These are phyloP conservation scores for Gallinago media DNA, from an alignment of 2,113 vertebrate genomes.

Conservation along the genomic window DNA sequence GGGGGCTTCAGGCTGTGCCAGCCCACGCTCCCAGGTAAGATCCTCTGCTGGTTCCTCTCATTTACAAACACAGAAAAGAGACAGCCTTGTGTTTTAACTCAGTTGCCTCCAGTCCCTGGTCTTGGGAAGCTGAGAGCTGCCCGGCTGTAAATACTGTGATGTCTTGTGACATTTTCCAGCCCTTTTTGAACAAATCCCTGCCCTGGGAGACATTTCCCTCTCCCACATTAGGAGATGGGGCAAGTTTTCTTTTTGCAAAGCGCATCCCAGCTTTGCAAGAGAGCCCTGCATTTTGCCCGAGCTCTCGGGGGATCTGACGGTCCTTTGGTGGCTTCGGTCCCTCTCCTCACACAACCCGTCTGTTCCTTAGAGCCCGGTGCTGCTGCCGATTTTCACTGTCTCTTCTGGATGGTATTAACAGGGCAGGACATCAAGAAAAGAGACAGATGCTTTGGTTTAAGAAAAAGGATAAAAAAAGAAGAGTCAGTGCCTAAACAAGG, in stretches of 20 bases:
- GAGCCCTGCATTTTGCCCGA: background rate
- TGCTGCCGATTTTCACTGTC: constrained; percentile 17
- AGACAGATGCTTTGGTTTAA: constrained; percentile 36
- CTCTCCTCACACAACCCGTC: background rate
- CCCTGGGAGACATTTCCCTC: background rate
- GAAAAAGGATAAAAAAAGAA: background rate
- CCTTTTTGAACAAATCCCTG: background rate
- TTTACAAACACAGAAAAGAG: background rate
- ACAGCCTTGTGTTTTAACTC: fast-evolving
- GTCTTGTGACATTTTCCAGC: background rate
- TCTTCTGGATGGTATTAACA: background rate
- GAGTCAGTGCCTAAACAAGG: background rate
- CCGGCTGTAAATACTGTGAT: background rate
- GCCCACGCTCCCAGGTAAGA: background rate
- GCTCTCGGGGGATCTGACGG: background rate
- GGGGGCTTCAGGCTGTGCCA: background rate
- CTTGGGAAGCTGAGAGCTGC: background rate
- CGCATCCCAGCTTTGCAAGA: background rate
- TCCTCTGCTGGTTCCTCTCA: background rate
- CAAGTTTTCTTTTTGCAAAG: background rate
- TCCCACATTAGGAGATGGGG: background rate
- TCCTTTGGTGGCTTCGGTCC: background rate
- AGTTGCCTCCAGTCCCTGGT: background rate
- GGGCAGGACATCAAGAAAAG: background rate
- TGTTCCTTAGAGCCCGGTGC: background rate